Evolutionary conservation across 2,888 invertebrate genomes (phyloP).

Genomic region (Gonocerus acuteangulatus): DNA sequence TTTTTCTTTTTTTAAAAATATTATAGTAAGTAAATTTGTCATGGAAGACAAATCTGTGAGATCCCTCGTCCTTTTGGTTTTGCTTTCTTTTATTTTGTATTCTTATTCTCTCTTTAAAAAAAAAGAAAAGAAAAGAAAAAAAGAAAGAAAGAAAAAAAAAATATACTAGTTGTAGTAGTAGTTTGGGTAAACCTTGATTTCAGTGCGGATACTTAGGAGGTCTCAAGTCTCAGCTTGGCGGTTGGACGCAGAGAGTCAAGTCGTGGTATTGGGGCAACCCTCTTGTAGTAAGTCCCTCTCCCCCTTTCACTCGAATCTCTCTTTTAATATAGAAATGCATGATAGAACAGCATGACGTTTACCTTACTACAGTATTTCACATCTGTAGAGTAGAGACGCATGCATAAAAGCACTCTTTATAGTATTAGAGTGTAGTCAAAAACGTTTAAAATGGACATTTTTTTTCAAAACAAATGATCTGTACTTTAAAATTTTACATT

Average conservation of each 20-base stretch:
- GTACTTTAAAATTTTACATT: too few species aligned
- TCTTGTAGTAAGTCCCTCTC: slow-evolving; percentile 60
- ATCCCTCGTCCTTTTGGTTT: slow-evolving; percentile 18
- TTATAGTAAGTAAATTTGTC: slow-evolving; percentile 1
- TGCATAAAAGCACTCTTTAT: slow-evolving; percentile 32
- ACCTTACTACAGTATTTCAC: slow-evolving; percentile 37
- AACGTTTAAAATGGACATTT: slow-evolving; percentile 12
- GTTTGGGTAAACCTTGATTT: slow-evolving; percentile 34
- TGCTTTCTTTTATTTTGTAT: slow-evolving; percentile 8
- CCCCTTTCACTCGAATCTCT: slow-evolving; percentile 28
- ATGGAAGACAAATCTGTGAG: slow-evolving; percentile 18
- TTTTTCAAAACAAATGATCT: too few species aligned
- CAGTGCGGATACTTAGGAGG: slow-evolving; percentile 89
- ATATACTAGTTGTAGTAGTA: slow-evolving; percentile 23
- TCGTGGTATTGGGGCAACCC: slow-evolving; percentile 96
- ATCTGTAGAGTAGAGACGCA: slow-evolving; percentile 35
- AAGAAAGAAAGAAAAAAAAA: slow-evolving; percentile 10
- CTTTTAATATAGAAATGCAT: slow-evolving; percentile 31
- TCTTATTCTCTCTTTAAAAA: neutral
- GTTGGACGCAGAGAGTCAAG: slow-evolving; percentile 93
- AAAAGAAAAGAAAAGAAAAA: too few species aligned
- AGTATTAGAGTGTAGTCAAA: slow-evolving; percentile 31
- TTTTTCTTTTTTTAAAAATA: too few species aligned
- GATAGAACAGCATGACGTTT: slow-evolving; percentile 30
- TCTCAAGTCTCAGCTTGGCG: slow-evolving; percentile 89